Base-by-base conservation (phyloP, 2,888 invertebrate species). In the Andrena flavipes region DNA sequence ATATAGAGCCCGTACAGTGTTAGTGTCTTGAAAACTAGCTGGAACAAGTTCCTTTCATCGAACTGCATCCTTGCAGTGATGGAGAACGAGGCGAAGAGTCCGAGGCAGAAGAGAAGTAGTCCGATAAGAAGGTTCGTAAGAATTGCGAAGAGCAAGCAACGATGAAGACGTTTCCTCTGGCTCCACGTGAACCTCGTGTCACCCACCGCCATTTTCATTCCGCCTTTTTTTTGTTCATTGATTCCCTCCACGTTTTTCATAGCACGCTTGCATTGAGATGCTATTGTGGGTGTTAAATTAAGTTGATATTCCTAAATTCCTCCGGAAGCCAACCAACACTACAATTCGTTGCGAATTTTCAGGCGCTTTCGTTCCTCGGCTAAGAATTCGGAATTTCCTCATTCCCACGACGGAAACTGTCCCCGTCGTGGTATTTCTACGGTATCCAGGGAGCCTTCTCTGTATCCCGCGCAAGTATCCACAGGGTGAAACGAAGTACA, bases 361-460 rank as follows among this genome's bases (percentile, higher is more conserved):
- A 29, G n/a, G 49, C 48, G 62, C 29, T 67, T 76, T 69, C 60
- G 69, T 75, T 77, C 64, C 75, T 23, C 60, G 35, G 68, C 71
- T 75, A 77, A 77, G 76, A 69, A 85, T 67, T 83, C 60, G 83
- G 87, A 87, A 87, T 87, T 87, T 87, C 83, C 83, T 78, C 86
- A 73, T 87, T 83, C 71, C 65, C 54, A 51, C 70, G 71, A 56
- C 76, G 85, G 71, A 80, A 83, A 85, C 88, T 86, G 73, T 87
- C 72, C 83, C 65, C 60, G 78, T 62, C 56, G 62, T 63, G 88
- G 83, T 72, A 85, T 87, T 87, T 85, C 83, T 76, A 76, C 54
- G 79, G 74, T 63, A 87, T 74, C 69, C 68, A 68, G 35, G 42
- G 62, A 33, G 29, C 30, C 59, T 62, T 67, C 30, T 23, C 23